Evolutionary conservation across 30 jellyfish, hydroid and myxozoan species (phyloP).

Genomic region (Cassiopea xamachana): DNA sequence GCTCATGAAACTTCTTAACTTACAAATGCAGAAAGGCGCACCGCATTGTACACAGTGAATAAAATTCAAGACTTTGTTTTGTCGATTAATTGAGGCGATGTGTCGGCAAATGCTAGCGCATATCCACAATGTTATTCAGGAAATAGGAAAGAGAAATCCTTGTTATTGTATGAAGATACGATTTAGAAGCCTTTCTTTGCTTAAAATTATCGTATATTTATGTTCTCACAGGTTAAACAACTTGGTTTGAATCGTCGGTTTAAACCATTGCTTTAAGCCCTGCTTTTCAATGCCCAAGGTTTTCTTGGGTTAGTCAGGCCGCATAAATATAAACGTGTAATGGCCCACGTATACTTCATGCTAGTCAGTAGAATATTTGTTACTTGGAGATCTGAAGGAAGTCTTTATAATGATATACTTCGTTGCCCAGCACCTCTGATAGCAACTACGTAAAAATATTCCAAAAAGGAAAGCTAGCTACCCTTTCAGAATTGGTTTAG

Average conservation of each 20-base stretch:
- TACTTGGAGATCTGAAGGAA: neutral
- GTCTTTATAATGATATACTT: neutral
- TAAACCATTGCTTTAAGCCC: neutral
- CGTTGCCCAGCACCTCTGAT: neutral
- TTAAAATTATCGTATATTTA: constrained; percentile 15
- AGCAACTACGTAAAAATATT: too few relatives aligned
- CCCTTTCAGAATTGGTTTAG: neutral
- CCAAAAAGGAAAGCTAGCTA: neutral
- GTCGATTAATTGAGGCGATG: constrained; percentile 38
- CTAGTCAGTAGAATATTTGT: too few relatives aligned
- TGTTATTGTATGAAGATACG: neutral
- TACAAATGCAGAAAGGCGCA: constrained; percentile 26
- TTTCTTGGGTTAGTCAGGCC: neutral
- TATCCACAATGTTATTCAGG: constrained; percentile 30
- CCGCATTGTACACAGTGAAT: constrained; percentile 53
- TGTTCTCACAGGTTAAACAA: constrained; percentile 39
- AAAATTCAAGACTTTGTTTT: constrained; percentile 22
- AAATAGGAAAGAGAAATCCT: constrained; percentile 26
- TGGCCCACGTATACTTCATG: neutral
- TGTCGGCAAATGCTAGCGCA: constrained; percentile 60
- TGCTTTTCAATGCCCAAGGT: neutral
- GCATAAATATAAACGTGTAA: neutral
- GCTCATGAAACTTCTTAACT: constrained; percentile 29
- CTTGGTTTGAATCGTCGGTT: neutral
- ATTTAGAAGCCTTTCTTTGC: constrained; percentile 4